A percentile compares a stretch with the other conserved stretches of the same genome.
Conservation (phyloP, 2,113 vertebrate species). For the Ranitomeya imitator region DNA sequence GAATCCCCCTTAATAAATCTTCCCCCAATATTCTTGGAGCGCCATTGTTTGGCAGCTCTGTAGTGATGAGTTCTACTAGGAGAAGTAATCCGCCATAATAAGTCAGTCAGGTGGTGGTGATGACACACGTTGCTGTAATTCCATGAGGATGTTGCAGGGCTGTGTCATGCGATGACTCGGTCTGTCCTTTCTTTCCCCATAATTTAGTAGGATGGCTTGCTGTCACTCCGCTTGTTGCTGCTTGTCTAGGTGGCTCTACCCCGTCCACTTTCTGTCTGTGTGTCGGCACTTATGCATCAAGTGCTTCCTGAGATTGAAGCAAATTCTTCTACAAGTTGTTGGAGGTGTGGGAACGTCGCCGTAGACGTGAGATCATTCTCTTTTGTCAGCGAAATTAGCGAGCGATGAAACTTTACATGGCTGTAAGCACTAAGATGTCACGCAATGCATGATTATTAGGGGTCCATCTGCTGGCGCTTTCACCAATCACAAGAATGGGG, state of each 20-base stretch:
- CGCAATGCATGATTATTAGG: too few species aligned
- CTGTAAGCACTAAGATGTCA: too few species aligned
- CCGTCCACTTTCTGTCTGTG: background rate
- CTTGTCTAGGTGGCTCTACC: background rate
- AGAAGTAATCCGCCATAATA: too few species aligned
- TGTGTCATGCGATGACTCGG: conserved; percentile 18
- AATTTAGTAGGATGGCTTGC: background rate
- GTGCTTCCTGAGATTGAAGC: background rate
- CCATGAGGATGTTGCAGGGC: background rate
- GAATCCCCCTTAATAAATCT: too few species aligned
- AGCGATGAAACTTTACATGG: background rate
- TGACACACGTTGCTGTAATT: conserved; percentile 5
- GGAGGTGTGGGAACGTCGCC: background rate
- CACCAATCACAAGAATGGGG: too few species aligned
- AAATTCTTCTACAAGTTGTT: background rate
- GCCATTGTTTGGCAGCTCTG: too few species aligned
- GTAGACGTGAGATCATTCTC: background rate
- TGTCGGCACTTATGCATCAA: background rate
- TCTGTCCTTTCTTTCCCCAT: background rate
- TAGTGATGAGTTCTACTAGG: too few species aligned
- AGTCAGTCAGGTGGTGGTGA: background rate
- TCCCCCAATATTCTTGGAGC: too few species aligned
- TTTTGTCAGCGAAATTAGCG: background rate
- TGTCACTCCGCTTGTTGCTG: background rate
- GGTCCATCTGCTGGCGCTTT: too few species aligned